Percentiles rank a stretch among this genome's conserved stretches.
Conservation (phyloP, 2,113 vertebrate genomes). For the Gasterosteus aculeatus region DNA sequence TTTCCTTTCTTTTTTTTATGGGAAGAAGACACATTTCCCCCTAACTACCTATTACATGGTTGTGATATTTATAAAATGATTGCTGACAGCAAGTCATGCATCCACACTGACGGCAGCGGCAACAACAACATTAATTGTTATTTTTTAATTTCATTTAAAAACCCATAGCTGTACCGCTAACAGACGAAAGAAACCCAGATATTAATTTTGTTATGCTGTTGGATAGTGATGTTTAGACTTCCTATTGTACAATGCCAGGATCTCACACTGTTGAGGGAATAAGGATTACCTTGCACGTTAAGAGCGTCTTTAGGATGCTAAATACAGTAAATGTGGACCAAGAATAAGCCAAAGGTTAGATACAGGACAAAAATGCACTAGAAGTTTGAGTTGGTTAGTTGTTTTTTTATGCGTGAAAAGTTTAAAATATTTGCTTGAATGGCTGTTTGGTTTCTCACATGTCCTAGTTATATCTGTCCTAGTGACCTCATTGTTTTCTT, state of each 20-base stretch:
- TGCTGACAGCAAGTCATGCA: not conserved
- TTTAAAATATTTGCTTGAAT: constrained; percentile 40
- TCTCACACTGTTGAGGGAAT: constrained; percentile 22
- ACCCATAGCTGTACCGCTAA: not conserved
- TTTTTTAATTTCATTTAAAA: constrained; percentile 14
- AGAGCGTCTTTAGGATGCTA: constrained; percentile 41
- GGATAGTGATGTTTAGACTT: constrained; percentile 26
- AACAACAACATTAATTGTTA: not conserved
- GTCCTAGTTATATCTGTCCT: constrained; percentile 59
- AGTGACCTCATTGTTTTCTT: constrained; percentile 46
- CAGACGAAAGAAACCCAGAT: constrained; percentile 13
- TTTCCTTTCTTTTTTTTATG: constrained; percentile 2
- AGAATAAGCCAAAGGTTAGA: constrained; percentile 80
- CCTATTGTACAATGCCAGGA: constrained; percentile 17
- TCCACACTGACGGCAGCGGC: not conserved
- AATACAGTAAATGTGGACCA: constrained; percentile 53
- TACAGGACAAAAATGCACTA: constrained; percentile 67
- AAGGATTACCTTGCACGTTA: constrained; percentile 41
- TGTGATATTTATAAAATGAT: constrained; percentile 30
- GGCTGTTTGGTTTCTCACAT: constrained; percentile 44
- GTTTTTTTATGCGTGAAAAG: constrained; percentile 58
- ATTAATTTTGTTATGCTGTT: constrained; percentile 15
- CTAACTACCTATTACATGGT: constrained; percentile 6
- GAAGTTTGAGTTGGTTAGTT: constrained; percentile 51
- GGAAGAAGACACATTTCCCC: constrained; percentile 35